Base-by-base conservation (phyloP, 2,888 invertebrate species). In the Tetranychus truncatus region DNA sequence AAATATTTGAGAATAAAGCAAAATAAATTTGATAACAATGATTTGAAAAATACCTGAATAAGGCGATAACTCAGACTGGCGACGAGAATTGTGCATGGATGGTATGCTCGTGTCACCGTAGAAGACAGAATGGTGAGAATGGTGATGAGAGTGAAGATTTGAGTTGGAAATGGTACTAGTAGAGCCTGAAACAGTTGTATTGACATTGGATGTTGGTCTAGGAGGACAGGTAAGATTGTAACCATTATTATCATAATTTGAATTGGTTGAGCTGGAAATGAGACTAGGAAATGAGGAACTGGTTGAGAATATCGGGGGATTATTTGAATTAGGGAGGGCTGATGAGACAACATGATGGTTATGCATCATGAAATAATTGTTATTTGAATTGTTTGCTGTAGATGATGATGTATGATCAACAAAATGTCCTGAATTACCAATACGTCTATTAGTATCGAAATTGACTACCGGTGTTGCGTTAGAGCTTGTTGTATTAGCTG, bases 201-300 rank as follows among this genome's bases (percentile, higher is more conserved):
- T 55, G 55, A 55, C 15, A 55, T 15, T 55, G 15, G 55, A 9
- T 7, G 55, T 7, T 55, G 55, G 15, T 55, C 55, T 9, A 7
- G 55, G 15, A 15, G 55, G 55, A 55, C 55, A 55, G 15, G 55
- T 55, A 5, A 55, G 55, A 15, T 55, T 55, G 15, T 55, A 55
- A 55, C 55, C 55, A 15, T 55, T 55, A 15, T 55, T 55, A 55
- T 55, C 55, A 15, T 69, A 69, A 8, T 24, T 69, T 69, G 69
- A 69, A 69, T 69, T 69, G 7, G 20, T 24, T 20, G 69, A 69
- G 21, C 21, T 21, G 69, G 69, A 69, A 21, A 69, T 69, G n/a
- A 69, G 69, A 24, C 69, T 20, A 69, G 34, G 69, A 69, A 69
- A 69, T 2, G 55, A 55, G 9, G 55, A 55, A 15, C 55, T 55